Evolutionary conservation across 2,888 invertebrate genomes (phyloP).

Genomic region (Mythimna vitellina): DNA sequence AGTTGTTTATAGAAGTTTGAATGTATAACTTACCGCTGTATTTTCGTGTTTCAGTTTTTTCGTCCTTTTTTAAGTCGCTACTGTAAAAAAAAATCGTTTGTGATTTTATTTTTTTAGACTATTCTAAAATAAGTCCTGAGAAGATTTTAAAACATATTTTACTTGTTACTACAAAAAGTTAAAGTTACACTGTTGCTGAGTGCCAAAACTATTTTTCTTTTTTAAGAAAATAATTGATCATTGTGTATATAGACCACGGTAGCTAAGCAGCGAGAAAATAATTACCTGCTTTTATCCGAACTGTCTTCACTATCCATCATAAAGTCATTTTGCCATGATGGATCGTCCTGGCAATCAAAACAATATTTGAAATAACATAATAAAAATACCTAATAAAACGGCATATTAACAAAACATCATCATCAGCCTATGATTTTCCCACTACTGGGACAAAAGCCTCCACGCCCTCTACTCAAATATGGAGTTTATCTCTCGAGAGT

Average conservation of each 20-base stretch:
- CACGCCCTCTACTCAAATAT: no score
- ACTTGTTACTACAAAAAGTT: no score
- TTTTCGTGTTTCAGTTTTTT: slow-evolving; percentile 80
- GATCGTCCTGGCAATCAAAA: slow-evolving; percentile 78
- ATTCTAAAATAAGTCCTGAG: neutral
- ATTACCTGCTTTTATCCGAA: slow-evolving; percentile 77
- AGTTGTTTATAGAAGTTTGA: neutral
- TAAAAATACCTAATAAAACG: no score
- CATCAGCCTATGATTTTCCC: no score
- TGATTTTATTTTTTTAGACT: neutral
- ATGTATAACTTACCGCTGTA: slow-evolving; percentile 79
- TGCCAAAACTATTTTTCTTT: no score
- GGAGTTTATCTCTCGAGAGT: no score
- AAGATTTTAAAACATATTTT: no score
- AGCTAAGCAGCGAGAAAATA: neutral
- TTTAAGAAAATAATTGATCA: no score
- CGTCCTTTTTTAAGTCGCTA: slow-evolving; percentile 81
- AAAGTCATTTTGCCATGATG: slow-evolving; percentile 85
- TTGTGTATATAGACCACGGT: no score
- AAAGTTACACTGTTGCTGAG: no score
- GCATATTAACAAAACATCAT: no score
- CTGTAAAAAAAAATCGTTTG: slow-evolving; percentile 69
- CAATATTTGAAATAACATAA: neutral
- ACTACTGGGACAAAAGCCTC: no score
- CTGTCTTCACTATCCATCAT: slow-evolving; percentile 84